Base-by-base conservation (phyloP, 2,113 vertebrate genomes). In the Vanacampus margaritifer region DNA sequence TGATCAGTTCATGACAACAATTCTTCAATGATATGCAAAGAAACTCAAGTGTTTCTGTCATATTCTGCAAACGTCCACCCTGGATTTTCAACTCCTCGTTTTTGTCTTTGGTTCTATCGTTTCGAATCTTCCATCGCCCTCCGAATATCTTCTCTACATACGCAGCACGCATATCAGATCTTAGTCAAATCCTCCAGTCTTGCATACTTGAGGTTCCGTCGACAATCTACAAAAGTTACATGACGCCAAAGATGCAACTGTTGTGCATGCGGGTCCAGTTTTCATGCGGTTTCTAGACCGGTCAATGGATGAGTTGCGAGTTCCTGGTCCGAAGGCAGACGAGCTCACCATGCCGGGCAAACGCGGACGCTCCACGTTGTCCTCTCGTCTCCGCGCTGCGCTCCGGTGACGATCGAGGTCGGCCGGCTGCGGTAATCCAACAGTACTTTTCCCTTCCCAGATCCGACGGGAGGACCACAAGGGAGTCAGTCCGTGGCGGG, bases 261-360 rank as follows among this genome's bases (percentile, higher is more conserved):
- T 2, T 9, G 17, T 8, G 17, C 23, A 58, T 63, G 28, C 68
- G 71, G 64, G 53, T 26, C 57, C 54, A 64, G 54, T 74, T 68
- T 65, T 43, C 26, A 66, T 63, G n/a, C 24, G 64, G 54, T 41
- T 64, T 71, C 64, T 57, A 54, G 24, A 71, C n/a, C 0, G 39
- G 36, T 10, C 74, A 73, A 81, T 46, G 75, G 67, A 66, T 79
- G 74, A 87, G 70, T 79, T 24, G 59, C 57, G 51, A 77, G 78
- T 77, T 71, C 66, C 71, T 78, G 74, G 64, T 79, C 56, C 74
- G 71, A 79, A 69, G 65, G 71, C 61, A 71, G 79, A 68, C 53
- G 56, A 71, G 68, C 89, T 90, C 83, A 89, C 87, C 87, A 68
- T 77, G 67, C 73, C 61, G 74, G 68, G 71, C 81, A 73, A 76